phyloP scores from a whole-genome alignment of 2,888 invertebrate genomes.

The Platycheirus albimanus region DNA sequence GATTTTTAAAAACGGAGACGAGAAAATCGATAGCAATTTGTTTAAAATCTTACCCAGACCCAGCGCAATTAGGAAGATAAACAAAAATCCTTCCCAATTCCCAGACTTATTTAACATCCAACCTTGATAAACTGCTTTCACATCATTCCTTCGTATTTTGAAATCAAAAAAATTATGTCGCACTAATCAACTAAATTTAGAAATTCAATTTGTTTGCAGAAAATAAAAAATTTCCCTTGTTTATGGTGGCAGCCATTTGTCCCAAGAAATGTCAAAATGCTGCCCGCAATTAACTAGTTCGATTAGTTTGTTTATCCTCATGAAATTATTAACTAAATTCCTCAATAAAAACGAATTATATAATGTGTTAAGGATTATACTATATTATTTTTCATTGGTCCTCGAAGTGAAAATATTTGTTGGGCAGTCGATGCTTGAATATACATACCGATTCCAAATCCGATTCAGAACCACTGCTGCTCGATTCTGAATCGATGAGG shows the following conservation, averaged over 20 bases:
- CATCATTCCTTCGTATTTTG: too few relatives aligned
- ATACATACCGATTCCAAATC: constrained; percentile 92
- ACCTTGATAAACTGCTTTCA: too few relatives aligned
- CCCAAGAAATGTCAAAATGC: constrained; percentile 59
- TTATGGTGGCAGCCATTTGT: constrained; percentile 69
- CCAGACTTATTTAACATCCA: too few relatives aligned
- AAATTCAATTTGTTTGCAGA: too few relatives aligned
- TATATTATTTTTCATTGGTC: not conserved
- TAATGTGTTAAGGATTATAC: constrained; percentile 31
- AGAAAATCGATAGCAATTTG: too few relatives aligned
- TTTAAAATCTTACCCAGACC: too few relatives aligned
- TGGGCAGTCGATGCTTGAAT: constrained; percentile 7
- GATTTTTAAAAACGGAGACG: too few relatives aligned
- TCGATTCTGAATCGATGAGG: constrained; percentile 91
- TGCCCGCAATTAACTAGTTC: constrained; percentile 4
- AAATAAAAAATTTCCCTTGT: constrained; percentile 25
- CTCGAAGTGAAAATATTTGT: not conserved
- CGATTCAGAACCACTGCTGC: constrained; percentile 89
- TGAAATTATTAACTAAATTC: not conserved
- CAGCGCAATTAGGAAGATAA: too few relatives aligned
- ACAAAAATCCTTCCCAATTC: too few relatives aligned
- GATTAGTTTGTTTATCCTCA: constrained; percentile 3
- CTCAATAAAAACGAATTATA: constrained; percentile 37
- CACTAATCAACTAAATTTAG: too few relatives aligned
- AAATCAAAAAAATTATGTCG: too few relatives aligned